Evolutionary conservation across 2,888 invertebrate genomes (phyloP).

Genomic region (Tenthredo livida): DNA sequence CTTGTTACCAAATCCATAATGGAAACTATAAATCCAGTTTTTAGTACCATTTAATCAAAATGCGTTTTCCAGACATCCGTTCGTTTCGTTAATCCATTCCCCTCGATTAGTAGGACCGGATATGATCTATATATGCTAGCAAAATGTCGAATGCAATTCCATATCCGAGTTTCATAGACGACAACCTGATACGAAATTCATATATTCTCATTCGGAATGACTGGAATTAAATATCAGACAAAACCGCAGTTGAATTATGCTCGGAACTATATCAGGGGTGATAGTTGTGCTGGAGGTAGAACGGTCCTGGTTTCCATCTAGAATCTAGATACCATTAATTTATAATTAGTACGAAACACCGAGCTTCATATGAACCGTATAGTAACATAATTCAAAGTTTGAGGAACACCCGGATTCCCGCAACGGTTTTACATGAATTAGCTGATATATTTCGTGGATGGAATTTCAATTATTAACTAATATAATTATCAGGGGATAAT

Average conservation of each 20-base stretch:
- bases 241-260: neutral
- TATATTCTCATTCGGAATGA: neutral
- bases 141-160: neutral
- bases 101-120: neutral
- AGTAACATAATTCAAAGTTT: conserved; percentile 1
- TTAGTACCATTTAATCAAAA: neutral
- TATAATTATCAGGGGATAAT: neutral
- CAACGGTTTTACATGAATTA: neutral
- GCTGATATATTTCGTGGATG: neutral
- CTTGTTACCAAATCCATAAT: neutral
- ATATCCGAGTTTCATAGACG: neutral
- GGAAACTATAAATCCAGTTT: neutral
- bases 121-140: neutral
- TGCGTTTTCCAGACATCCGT: neutral
- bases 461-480: neutral
- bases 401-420: neutral
- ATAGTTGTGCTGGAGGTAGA: neutral
- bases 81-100: neutral
- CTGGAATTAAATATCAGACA: neutral
- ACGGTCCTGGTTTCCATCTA: neutral
- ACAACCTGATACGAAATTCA: neutral
- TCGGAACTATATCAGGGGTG: neutral
- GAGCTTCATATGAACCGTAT: neutral
- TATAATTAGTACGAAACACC: conserved; percentile 5
- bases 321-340: neutral